Conservation (phyloP, 2,113 vertebrate species). For the Sphyrna mokarran region DNA sequence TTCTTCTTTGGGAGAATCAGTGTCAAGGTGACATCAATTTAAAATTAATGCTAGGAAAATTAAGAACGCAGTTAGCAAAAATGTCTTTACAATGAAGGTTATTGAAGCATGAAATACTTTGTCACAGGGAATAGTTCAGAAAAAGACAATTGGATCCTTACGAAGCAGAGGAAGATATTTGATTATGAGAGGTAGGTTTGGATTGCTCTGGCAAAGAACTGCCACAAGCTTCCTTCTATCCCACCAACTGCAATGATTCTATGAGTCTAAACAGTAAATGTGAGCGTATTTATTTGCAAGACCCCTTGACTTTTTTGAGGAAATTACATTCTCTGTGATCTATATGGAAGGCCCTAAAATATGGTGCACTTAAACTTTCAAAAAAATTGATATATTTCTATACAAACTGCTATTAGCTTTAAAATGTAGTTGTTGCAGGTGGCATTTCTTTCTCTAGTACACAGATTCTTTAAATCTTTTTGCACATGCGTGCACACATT, state of each 20-base stretch:
- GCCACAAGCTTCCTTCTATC: background rate
- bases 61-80: background rate
- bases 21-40: background rate
- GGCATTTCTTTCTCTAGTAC: no score
- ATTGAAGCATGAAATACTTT: background rate
- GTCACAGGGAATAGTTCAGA: background rate
- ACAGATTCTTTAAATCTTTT: no score
- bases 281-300: background rate
- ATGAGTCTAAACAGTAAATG: background rate
- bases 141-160: background rate
- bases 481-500: no score
- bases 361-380: background rate
- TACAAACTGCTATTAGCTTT: background rate
- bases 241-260: background rate
- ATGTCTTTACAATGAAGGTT: background rate
- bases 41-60: background rate
- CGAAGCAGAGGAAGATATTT: background rate
- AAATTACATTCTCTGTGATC: background rate
- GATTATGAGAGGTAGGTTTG: background rate
- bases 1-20: background rate
- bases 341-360: background rate
- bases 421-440: no score
- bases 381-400: background rate
- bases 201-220: background rate
- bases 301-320: background rate